phyloP scores from a whole-genome alignment of 1,140 invertebrate genomes.

The Argopecten irradians region DNA sequence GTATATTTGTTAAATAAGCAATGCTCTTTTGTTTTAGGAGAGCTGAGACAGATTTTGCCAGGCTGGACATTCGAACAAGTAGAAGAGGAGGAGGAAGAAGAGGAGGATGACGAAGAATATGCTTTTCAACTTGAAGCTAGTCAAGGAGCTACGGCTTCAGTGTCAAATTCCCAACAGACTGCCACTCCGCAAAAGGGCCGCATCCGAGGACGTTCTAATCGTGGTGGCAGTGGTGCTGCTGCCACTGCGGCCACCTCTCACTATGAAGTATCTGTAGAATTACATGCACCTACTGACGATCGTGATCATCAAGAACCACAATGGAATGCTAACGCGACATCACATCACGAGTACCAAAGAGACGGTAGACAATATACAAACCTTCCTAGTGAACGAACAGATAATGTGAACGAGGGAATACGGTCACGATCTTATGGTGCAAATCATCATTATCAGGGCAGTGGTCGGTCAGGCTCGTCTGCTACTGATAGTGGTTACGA shows the following conservation, averaged over 20 bases:
- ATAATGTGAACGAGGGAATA: not conserved
- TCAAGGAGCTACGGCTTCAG: not conserved
- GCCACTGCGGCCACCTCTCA: not conserved
- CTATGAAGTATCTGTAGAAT: not conserved
- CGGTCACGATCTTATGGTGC: not conserved
- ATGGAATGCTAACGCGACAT: not conserved
- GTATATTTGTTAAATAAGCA: not conserved
- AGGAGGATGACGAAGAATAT: constrained; percentile 27
- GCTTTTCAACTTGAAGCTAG: not conserved
- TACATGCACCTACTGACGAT: not conserved
- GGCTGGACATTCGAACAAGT: constrained; percentile 14
- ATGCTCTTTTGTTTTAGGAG: constrained; percentile 19
- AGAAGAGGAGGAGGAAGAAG: constrained; percentile 27
- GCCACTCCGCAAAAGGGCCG: not conserved
- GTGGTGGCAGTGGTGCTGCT: no score
- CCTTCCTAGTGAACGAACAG: not conserved
- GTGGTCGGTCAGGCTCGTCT: constrained; percentile 38
- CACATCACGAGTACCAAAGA: not conserved
- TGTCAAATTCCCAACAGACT: not conserved
- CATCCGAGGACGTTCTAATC: not conserved
- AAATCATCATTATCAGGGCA: constrained; percentile 37
- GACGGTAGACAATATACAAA: not conserved
- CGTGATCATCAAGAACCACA: not conserved
- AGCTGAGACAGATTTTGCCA: constrained; percentile 29
- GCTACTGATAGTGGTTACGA: constrained; percentile 35